Conservation (phyloP, 2,888 invertebrate species). For the Myathropa florea region DNA sequence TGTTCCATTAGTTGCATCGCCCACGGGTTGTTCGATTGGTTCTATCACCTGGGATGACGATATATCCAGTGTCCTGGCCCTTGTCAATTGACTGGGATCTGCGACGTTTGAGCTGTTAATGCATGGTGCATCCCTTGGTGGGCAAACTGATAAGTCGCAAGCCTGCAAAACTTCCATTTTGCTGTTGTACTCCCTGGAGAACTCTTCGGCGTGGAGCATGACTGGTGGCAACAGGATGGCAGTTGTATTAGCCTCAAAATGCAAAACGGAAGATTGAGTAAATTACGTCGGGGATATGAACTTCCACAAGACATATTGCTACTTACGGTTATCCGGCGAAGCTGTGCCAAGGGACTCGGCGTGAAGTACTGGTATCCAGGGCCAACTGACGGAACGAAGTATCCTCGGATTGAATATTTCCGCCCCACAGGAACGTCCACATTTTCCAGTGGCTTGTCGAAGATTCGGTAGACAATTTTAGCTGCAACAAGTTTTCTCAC, state of each 20-base stretch:
- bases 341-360: slow-evolving; percentile 74
- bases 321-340: slow-evolving; percentile 73
- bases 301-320: slow-evolving; percentile 21
- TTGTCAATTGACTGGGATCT: slow-evolving; percentile 43
- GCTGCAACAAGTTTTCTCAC: slow-evolving; percentile 72
- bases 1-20: neutral
- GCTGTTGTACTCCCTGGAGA: slow-evolving; percentile 72
- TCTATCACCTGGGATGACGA: neutral
- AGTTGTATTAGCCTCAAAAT: slow-evolving; percentile 56
- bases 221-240: slow-evolving; percentile 70
- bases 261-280: slow-evolving; percentile 15
- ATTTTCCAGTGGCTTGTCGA: slow-evolving; percentile 71
- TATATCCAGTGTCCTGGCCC: neutral
- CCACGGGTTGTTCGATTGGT: slow-evolving; percentile 2
- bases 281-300: slow-evolving; percentile 43
- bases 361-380: slow-evolving; percentile 75
- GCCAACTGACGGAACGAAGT: slow-evolving; percentile 73
- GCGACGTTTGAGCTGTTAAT: slow-evolving; percentile 72
- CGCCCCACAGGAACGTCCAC: slow-evolving; percentile 70
- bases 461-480: slow-evolving; percentile 74
- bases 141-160: slow-evolving; percentile 73
- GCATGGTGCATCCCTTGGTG: slow-evolving; percentile 73
- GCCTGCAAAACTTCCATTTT: slow-evolving; percentile 73
- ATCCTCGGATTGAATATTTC: slow-evolving; percentile 74
- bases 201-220: slow-evolving; percentile 72